A percentile compares a stretch with the other conserved stretches of the same genome.
Conservation (phyloP, 2,113 vertebrate species). For the Atrichornis clamosus region DNA sequence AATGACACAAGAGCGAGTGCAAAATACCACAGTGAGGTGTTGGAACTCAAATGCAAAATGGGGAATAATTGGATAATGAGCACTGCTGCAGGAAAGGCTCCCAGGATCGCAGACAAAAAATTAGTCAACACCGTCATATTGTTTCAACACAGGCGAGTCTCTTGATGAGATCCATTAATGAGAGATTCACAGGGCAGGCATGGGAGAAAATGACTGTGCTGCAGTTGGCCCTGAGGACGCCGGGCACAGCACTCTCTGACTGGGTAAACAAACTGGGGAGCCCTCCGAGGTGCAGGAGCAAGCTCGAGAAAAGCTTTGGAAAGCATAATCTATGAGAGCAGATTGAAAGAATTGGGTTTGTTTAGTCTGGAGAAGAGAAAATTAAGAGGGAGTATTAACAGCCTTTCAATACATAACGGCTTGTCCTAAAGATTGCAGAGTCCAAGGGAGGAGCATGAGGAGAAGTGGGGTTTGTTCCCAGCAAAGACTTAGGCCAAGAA, state of each 20-base stretch:
- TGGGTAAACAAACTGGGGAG: conserved; percentile 27
- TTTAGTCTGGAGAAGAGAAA: conserved; percentile 46
- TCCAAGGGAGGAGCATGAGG: background rate
- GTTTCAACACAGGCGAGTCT: conserved; percentile 16
- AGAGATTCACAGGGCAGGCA: background rate
- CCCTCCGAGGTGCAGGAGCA: background rate
- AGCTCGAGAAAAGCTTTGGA: conserved; percentile 14
- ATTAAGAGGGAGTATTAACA: background rate
- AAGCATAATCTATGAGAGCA: conserved; percentile 4
- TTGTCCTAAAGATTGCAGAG: background rate
- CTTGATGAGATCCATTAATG: background rate
- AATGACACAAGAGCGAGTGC: background rate
- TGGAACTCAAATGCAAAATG: background rate
- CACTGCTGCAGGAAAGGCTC: background rate
- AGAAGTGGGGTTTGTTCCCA: background rate
- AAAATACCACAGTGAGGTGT: conserved; percentile 29
- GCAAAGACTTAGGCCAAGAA: background rate
- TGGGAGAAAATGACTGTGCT: conserved; percentile 18
- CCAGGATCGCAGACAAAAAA: background rate
- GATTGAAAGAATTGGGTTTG: conserved; percentile 34
- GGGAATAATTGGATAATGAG: conserved; percentile 29
- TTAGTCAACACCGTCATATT: background rate
- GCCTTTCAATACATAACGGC: background rate
- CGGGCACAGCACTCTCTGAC: background rate
- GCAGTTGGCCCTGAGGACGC: background rate